Evolutionary conservation across 2,797 vertebrate species (phyloP).

Genomic region (Microtus californicus): DNA sequence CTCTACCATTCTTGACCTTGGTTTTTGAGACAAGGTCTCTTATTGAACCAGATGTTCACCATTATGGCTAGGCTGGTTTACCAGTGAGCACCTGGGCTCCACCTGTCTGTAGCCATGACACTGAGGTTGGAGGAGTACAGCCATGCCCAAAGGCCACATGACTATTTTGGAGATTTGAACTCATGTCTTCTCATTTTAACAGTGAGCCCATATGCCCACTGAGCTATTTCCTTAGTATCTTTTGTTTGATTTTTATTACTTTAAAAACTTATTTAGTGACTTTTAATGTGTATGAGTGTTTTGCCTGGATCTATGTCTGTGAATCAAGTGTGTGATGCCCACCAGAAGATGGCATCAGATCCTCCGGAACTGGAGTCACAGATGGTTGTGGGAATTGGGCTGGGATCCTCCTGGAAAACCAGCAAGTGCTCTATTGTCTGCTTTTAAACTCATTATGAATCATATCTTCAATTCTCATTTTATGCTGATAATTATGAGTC

Average conservation of each 20-base stretch:
- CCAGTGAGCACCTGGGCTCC: no score
- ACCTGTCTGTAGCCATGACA: not conserved
- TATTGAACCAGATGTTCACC: not conserved
- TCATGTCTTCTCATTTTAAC: not conserved
- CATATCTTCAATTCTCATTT: constrained; percentile 34
- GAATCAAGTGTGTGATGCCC: not conserved
- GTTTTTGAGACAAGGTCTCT: not conserved
- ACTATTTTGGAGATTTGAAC: not conserved
- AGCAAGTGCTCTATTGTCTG: not conserved
- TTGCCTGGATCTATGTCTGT: not conserved
- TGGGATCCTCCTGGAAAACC: not conserved
- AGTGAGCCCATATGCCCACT: not conserved
- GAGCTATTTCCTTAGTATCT: not conserved
- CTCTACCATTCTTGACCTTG: not conserved
- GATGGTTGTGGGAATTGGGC: no score
- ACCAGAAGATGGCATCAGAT: not conserved
- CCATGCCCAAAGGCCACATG: rapidly evolving
- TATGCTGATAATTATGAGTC: constrained; percentile 47
- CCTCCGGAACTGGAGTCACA: not conserved
- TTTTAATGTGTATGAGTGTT: not conserved
- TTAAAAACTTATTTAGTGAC: not conserved
- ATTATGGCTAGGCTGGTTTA: not conserved
- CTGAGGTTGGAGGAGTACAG: not conserved
- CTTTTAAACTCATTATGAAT: constrained; percentile 29
- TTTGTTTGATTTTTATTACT: not conserved